A percentile compares a stretch with the other conserved stretches of the same genome.
Conservation (phyloP, 2,113 vertebrate genomes). For the Erpornis zantholeuca region DNA sequence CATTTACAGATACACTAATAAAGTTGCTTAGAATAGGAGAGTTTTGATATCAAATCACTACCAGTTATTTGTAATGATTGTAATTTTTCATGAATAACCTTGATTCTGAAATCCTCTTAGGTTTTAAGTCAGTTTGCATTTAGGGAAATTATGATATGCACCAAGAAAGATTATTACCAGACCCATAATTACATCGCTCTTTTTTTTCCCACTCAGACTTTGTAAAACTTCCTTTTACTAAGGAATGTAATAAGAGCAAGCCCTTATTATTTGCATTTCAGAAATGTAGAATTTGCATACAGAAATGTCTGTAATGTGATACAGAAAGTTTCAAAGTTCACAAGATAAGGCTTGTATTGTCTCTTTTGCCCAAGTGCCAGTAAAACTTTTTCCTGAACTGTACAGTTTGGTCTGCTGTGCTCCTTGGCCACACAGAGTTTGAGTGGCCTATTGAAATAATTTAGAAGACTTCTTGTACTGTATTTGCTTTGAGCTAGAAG, state of each 20-base stretch:
- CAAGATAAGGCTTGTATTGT: not conserved
- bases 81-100: not conserved
- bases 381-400: not conserved
- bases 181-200: not conserved
- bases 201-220: not conserved
- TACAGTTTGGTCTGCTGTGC: not conserved
- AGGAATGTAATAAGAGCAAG: not conserved
- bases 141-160: not conserved
- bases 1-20: not conserved
- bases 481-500: not conserved
- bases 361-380: not conserved
- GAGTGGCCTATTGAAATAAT: not conserved
- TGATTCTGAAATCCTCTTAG: not conserved
- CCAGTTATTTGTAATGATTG: not conserved
- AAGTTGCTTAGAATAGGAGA: not conserved
- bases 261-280: not conserved
- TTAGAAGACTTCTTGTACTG: not conserved
- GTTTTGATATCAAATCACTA: not conserved
- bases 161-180: not conserved
- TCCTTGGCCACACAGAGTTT: not conserved
- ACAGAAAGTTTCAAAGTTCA: not conserved
- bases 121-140: not conserved
- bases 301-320: no score
- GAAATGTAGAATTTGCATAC: no score
- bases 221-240: not conserved